Evolutionary conservation across 2,888 invertebrate genomes (phyloP).

Genomic region (Dynastes grantii): DNA sequence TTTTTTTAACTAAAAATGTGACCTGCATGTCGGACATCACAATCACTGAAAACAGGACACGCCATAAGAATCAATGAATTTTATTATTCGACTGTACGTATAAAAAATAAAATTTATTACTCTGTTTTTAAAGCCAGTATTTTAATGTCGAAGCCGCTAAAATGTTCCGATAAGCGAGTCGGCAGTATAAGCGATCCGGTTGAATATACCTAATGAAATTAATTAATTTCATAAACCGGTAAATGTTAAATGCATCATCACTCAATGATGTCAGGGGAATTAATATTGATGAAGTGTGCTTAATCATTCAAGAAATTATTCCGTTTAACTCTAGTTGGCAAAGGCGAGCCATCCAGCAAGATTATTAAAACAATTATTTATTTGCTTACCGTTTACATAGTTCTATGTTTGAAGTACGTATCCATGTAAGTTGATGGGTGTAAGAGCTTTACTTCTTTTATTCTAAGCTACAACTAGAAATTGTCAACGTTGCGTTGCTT

Average conservation of each 20-base stretch:
- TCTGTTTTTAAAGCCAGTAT: slow-evolving; percentile 9
- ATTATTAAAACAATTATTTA: slow-evolving; percentile 43
- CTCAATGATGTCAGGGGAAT: slow-evolving; percentile 42
- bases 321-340: slow-evolving; percentile 36
- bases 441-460: too few relatives aligned
- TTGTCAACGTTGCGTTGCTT: too few relatives aligned
- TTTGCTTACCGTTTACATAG: not conserved
- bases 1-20: not conserved
- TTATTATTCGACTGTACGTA: slow-evolving; percentile 13
- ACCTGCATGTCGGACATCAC: not conserved
- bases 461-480: too few relatives aligned
- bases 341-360: slow-evolving; percentile 25
- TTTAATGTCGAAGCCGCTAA: slow-evolving; percentile 32
- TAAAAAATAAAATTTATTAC: slow-evolving; percentile 32
- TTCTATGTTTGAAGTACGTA: too few relatives aligned
- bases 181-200: slow-evolving; percentile 33
- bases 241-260: slow-evolving; percentile 47
- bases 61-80: slow-evolving; percentile 1
- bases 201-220: slow-evolving; percentile 40
- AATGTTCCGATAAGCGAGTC: slow-evolving; percentile 32
- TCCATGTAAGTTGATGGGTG: too few relatives aligned
- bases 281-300: slow-evolving; percentile 44
- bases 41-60: not conserved
- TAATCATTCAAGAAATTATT: slow-evolving; percentile 45
- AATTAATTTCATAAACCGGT: slow-evolving; percentile 46